A percentile compares a stretch with the other conserved stretches of the same genome.
Conservation (phyloP, 2,888 invertebrate genomes). For the Diarsia dahlii region DNA sequence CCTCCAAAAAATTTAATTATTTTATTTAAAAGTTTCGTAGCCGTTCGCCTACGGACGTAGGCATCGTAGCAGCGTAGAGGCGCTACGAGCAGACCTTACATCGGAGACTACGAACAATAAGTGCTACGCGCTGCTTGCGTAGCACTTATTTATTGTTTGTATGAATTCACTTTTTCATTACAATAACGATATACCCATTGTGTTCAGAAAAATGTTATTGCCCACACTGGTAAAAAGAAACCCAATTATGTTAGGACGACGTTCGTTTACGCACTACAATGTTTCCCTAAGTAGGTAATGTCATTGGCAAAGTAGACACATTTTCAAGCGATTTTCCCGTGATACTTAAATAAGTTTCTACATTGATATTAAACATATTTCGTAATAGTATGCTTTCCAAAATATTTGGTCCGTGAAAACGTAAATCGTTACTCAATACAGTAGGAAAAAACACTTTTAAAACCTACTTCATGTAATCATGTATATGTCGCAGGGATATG, state of each 20-base stretch:
- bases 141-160: conserved; percentile 18
- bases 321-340: background rate
- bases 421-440: too few species aligned
- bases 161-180: conserved; percentile 5
- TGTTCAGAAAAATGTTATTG: background rate
- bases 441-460: too few species aligned
- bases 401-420: too few species aligned
- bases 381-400: too few species aligned
- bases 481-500: too few species aligned
- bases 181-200: conserved; percentile 6
- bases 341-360: too few species aligned
- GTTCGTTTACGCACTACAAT: background rate
- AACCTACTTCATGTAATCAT: too few species aligned
- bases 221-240: background rate
- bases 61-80: background rate
- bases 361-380: too few species aligned
- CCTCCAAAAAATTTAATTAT: background rate
- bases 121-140: conserved; percentile 5
- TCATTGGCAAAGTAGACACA: background rate
- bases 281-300: background rate
- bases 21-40: background rate
- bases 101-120: background rate
- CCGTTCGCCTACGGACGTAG: background rate
- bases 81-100: conserved; percentile 9
- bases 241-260: conserved; percentile 5